These are phyloP conservation scores for Serripes groenlandicus DNA, from an alignment of 2,888 invertebrate genomes.

Conservation along the genomic window DNA sequence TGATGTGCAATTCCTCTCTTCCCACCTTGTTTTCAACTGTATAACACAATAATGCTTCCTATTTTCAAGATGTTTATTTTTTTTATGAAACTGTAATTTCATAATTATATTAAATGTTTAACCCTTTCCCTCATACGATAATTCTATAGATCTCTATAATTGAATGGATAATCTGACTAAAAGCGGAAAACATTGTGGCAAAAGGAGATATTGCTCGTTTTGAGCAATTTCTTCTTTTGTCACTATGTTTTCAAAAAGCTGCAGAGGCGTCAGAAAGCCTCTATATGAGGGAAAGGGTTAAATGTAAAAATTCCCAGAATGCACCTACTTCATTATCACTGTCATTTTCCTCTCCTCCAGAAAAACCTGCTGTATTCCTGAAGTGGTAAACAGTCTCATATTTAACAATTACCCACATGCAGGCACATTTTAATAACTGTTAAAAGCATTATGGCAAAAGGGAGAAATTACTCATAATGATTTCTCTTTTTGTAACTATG, in stretches of 20 bases:
- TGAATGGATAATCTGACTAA: background rate
- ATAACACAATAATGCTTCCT: no score
- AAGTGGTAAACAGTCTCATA: background rate
- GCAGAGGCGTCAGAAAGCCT: no score
- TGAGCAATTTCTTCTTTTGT: no score
- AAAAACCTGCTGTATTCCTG: slow-evolving; percentile 37
- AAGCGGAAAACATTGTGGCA: background rate
- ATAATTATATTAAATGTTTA: background rate
- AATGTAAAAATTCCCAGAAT: background rate
- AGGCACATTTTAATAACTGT: background rate
- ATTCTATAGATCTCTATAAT: background rate
- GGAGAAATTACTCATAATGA: background rate
- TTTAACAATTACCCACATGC: no score
- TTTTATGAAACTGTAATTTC: no score
- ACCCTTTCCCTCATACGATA: background rate
- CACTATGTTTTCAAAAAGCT: no score
- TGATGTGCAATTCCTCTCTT: background rate
- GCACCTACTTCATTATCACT: slow-evolving; percentile 36
- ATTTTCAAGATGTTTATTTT: no score
- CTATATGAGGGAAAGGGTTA: no score
- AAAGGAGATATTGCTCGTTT: background rate
- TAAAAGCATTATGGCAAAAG: background rate
- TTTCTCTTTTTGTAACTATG: no score
- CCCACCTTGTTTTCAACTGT: background rate
- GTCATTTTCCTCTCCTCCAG: slow-evolving; percentile 32